Conservation (phyloP, 1,140 invertebrate genomes). For the Papilio dardanus region DNA sequence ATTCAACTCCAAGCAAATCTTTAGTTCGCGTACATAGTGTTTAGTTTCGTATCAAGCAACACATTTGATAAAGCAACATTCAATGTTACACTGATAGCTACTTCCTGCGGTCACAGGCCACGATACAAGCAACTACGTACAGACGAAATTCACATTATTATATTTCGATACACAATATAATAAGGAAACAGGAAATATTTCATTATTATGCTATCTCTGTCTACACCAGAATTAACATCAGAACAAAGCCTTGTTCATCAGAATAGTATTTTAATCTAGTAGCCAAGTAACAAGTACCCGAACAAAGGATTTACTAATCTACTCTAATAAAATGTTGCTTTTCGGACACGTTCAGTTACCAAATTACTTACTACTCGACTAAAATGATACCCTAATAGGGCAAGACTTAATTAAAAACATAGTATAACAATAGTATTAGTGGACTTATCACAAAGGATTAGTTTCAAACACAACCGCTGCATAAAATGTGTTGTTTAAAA, state of each 20-base stretch:
- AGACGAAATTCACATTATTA: not conserved
- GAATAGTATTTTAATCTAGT: not conserved
- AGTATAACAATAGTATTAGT: not conserved
- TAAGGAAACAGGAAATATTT: too few species aligned
- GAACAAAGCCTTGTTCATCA: too few species aligned
- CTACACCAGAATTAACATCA: not conserved
- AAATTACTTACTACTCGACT: too few species aligned
- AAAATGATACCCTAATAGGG: too few species aligned
- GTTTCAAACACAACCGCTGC: not conserved
- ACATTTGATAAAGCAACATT: not conserved
- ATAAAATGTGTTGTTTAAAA: not conserved
- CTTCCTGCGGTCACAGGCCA: slow-evolving; percentile 13
- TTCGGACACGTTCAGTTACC: too few species aligned
- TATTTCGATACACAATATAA: not conserved
- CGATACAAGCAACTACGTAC: not conserved
- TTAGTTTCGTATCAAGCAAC: not conserved
- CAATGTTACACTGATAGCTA: slow-evolving; percentile 10
- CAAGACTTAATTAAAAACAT: too few species aligned
- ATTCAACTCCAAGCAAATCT: not conserved
- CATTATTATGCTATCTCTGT: not conserved
- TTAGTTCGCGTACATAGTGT: not conserved
- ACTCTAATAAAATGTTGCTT: too few species aligned
- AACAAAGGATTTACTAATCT: too few species aligned
- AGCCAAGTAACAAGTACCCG: too few species aligned
- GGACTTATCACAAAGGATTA: not conserved